Evolutionary conservation across 2,888 invertebrate species (phyloP).

Genomic region (Isotomurus palustris): DNA sequence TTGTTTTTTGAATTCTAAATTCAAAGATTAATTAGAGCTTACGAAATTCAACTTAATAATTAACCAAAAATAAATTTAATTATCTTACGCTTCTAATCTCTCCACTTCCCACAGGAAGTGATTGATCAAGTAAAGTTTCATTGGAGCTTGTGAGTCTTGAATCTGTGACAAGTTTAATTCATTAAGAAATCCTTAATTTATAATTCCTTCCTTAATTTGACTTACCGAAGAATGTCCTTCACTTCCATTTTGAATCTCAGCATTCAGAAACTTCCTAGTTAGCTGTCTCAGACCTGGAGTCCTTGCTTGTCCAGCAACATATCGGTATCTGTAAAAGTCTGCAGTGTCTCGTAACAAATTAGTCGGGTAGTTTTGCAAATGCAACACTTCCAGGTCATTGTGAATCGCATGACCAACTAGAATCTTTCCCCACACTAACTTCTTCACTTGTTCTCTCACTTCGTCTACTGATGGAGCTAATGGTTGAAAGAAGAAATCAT

Average conservation of each 20-base stretch:
- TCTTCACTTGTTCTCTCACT: not conserved
- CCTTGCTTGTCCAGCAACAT: not conserved
- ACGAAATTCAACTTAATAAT: too few species aligned
- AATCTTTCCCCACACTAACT: not conserved
- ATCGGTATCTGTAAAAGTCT: too few species aligned
- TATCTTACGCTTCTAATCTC: too few species aligned
- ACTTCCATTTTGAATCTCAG: conserved; percentile 5
- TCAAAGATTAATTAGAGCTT: too few species aligned
- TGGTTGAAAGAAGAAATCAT: too few species aligned
- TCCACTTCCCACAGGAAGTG: conserved; percentile 3
- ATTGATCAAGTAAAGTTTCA: conserved; percentile 6
- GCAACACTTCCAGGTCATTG: conserved; percentile 12
- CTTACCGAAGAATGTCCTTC: conserved; percentile 9
- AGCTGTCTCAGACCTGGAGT: not conserved
- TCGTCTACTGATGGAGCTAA: too few species aligned
- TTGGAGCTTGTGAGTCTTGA: conserved; percentile 13
- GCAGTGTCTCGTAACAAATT: conserved; percentile 11
- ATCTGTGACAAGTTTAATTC: too few species aligned
- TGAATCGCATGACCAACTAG: conserved; percentile 17
- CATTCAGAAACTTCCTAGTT: not conserved
- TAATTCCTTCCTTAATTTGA: not conserved
- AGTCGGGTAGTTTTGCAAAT: not conserved
- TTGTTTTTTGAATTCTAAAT: too few species aligned
- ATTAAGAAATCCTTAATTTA: not conserved
- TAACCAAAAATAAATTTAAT: too few species aligned